Evolutionary conservation across 2,797 vertebrate genomes (phyloP).

Genomic region (Telmatherina bonti): DNA sequence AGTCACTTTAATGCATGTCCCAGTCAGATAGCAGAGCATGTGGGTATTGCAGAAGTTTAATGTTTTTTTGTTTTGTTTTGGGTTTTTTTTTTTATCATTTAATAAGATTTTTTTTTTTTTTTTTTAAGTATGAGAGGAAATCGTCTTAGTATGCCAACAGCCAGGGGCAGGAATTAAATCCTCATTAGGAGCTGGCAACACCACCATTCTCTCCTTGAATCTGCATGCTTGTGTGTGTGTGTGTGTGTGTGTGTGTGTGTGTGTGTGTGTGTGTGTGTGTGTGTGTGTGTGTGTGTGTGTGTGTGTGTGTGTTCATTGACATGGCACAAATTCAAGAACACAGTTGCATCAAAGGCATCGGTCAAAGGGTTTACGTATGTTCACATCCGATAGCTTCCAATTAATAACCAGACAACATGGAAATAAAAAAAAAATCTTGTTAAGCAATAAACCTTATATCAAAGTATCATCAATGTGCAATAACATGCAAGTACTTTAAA

Average conservation of each 20-base stretch:
- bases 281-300: slow-evolving; percentile 12
- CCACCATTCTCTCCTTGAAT: slow-evolving; percentile 19
- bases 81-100: slow-evolving; percentile 3
- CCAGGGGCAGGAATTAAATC: slow-evolving; percentile 75
- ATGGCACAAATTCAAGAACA: slow-evolving; percentile 30
- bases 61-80: background rate
- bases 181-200: slow-evolving; percentile 74
- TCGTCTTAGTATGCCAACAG: slow-evolving; percentile 58
- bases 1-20: slow-evolving; percentile 36
- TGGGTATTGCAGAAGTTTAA: slow-evolving; percentile 38
- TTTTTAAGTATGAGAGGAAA: slow-evolving; percentile 31
- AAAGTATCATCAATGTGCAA: background rate
- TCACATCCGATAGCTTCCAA: slow-evolving; percentile 6
- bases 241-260: slow-evolving; percentile 15
- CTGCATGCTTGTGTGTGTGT: slow-evolving; percentile 11
- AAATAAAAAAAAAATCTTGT: slow-evolving; percentile 3
- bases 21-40: slow-evolving; percentile 44
- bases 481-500: slow-evolving; percentile 15
- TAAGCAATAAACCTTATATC: slow-evolving; percentile 1
- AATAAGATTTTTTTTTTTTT: too few relatives aligned
- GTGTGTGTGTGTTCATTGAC: slow-evolving; percentile 15
- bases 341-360: slow-evolving; percentile 26
- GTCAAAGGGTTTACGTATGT: slow-evolving; percentile 11
- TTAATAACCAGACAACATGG: slow-evolving; percentile 18
- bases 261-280: slow-evolving; percentile 13